Evolutionary conservation across 2,888 invertebrate species (phyloP).

Genomic region (Orthosia gracilis): DNA sequence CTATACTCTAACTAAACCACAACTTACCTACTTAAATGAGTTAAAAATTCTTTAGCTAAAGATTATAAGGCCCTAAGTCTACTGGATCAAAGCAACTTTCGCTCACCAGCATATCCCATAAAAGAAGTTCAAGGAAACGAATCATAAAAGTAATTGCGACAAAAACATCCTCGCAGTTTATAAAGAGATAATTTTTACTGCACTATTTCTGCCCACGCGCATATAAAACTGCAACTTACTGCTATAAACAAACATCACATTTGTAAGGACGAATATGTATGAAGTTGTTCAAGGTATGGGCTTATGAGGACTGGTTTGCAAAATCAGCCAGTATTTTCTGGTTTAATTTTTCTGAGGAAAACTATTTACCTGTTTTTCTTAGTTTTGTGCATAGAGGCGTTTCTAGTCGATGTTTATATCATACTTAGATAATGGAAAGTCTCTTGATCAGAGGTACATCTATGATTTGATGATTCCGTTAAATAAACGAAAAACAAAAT

Average conservation of each 20-base stretch:
- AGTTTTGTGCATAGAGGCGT: background rate
- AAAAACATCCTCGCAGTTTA: slow-evolving; percentile 47
- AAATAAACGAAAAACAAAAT: background rate
- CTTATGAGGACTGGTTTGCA: slow-evolving; percentile 19
- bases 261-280: slow-evolving; percentile 52
- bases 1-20: no score
- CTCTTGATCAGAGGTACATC: background rate
- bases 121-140: slow-evolving; percentile 38
- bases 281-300: slow-evolving; percentile 55
- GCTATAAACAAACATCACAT: slow-evolving; percentile 68
- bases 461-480: background rate
- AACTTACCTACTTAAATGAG: no score
- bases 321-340: background rate
- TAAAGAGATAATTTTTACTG: slow-evolving; percentile 58
- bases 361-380: background rate
- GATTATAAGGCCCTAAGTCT: background rate
- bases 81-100: background rate
- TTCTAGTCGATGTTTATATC: background rate
- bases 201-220: slow-evolving; percentile 58
- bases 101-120: slow-evolving; percentile 20
- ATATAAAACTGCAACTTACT: slow-evolving; percentile 62
- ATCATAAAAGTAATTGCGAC: slow-evolving; percentile 51
- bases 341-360: background rate
- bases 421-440: background rate
- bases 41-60: no score